phyloP scores from a whole-genome alignment of 2,888 invertebrate species.

The Ecdyonurus torrentis region DNA sequence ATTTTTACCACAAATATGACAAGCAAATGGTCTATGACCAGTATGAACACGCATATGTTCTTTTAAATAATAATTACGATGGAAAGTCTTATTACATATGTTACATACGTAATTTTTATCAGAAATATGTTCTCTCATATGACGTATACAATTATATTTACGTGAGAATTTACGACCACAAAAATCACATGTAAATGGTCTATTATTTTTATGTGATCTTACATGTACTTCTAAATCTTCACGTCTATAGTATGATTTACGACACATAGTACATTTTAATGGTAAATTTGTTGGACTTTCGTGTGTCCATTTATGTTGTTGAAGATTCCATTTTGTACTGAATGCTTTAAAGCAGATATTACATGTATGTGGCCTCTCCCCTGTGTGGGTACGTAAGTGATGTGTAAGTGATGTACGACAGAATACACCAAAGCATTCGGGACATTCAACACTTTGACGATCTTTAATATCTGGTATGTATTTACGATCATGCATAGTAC shows the following conservation, averaged over 20 bases:
- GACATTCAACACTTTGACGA: slow-evolving; percentile 53
- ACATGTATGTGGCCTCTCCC: slow-evolving; percentile 61
- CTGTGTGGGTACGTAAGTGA: slow-evolving; percentile 63
- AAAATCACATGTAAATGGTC: slow-evolving; percentile 67
- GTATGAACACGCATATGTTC: slow-evolving; percentile 78
- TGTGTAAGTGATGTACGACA: slow-evolving; percentile 61
- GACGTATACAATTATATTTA: slow-evolving; percentile 74
- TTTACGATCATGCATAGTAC: slow-evolving; percentile 59
- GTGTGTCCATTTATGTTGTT: slow-evolving; percentile 80
- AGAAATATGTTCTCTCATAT: slow-evolving; percentile 68
- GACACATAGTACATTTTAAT: slow-evolving; percentile 67
- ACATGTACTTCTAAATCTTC: slow-evolving; percentile 68
- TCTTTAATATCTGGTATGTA: slow-evolving; percentile 44
- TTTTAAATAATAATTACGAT: slow-evolving; percentile 70
- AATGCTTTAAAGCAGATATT: slow-evolving; percentile 54
- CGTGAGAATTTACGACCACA: slow-evolving; percentile 79
- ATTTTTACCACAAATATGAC: slow-evolving; percentile 77
- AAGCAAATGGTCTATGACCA: slow-evolving; percentile 63
- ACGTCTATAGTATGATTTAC: slow-evolving; percentile 67
- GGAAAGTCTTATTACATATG: slow-evolving; percentile 68
- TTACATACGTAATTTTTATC: slow-evolving; percentile 61
- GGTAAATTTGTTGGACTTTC: slow-evolving; percentile 68
- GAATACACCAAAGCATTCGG: slow-evolving; percentile 61
- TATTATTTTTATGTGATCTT: slow-evolving; percentile 53
- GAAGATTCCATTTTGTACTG: slow-evolving; percentile 80